These are phyloP conservation scores for Nasonia longicornis DNA, from an alignment of 1,140 invertebrate species.

Conservation along the genomic window DNA sequence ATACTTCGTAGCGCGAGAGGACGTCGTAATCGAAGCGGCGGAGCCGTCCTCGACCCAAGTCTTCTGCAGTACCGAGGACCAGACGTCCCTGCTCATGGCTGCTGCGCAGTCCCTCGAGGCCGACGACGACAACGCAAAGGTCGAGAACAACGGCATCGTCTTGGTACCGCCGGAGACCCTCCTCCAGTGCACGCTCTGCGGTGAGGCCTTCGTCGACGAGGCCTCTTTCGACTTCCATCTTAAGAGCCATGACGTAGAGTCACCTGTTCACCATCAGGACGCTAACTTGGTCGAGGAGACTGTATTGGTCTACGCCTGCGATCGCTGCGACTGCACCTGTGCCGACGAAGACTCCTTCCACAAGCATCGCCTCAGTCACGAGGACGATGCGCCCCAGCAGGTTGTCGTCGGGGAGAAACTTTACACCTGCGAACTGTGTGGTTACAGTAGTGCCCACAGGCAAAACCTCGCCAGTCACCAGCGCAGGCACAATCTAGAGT, in stretches of 20 bases:
- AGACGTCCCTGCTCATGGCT: constrained; percentile 53
- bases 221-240: constrained; percentile 57
- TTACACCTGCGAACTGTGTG: constrained; percentile 61
- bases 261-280: constrained; percentile 14
- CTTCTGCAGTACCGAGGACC: constrained; percentile 51
- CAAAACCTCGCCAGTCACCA: constrained; percentile 62
- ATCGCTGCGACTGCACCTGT: constrained; percentile 62
- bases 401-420: constrained; percentile 46
- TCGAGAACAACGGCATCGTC: constrained; percentile 48
- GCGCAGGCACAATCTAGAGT: constrained; percentile 62
- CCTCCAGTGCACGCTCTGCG: constrained; percentile 61
- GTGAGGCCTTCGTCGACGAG: constrained; percentile 63
- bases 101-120: constrained; percentile 46
- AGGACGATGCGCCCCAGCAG: neutral
- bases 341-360: constrained; percentile 49
- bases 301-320: constrained; percentile 56
- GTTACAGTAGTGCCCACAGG: constrained; percentile 57
- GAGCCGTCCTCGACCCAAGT: constrained; percentile 45
- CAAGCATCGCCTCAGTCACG: constrained; percentile 58
- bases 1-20: constrained; percentile 64
- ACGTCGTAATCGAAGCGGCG: constrained; percentile 36
- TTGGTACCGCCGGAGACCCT: constrained; percentile 43
- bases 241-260: constrained; percentile 43
- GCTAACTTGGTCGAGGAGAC: constrained; percentile 22
- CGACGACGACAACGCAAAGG: constrained; percentile 42